Conservation (phyloP, 2,888 invertebrate species). For the Machimus rusticus region DNA sequence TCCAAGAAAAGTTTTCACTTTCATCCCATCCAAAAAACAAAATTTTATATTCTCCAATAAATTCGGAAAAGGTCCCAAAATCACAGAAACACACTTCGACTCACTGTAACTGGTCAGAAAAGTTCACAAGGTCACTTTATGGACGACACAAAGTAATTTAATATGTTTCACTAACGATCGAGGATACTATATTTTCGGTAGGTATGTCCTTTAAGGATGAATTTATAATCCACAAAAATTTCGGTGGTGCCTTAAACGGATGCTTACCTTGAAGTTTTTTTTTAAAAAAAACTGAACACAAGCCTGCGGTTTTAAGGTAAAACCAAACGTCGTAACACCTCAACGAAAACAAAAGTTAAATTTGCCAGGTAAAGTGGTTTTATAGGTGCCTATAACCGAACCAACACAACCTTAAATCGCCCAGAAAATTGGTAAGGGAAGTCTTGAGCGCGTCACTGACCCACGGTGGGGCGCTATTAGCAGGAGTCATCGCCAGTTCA, state of each 20-base stretch:
- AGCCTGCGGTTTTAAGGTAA: constrained; percentile 46
- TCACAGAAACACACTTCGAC: background rate
- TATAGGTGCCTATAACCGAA: constrained; percentile 63
- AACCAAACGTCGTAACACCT: constrained; percentile 61
- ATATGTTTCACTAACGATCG: background rate
- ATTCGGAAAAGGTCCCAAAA: background rate
- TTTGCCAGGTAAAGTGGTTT: constrained; percentile 65
- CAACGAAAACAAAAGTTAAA: constrained; percentile 64
- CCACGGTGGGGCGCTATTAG: background rate
- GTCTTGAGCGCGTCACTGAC: background rate
- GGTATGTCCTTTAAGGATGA: background rate
- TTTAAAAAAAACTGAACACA: constrained; percentile 7
- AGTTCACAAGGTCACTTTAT: background rate
- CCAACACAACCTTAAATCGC: constrained; percentile 61
- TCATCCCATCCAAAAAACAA: background rate
- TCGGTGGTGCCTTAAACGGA: constrained; percentile 1
- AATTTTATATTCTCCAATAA: background rate
- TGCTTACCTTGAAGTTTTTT: constrained; percentile 12
- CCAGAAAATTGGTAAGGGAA: constrained; percentile 59
- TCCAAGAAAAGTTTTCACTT: background rate
- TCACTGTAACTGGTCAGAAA: background rate
- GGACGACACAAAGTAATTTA: background rate
- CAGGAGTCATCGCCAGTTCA: constrained; percentile 23
- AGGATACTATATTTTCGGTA: background rate
- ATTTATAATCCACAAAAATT: constrained; percentile 7